A percentile compares a stretch with the other conserved stretches of the same genome.
Conservation (phyloP, 2,888 invertebrate species). For the Drosophila siamana region DNA sequence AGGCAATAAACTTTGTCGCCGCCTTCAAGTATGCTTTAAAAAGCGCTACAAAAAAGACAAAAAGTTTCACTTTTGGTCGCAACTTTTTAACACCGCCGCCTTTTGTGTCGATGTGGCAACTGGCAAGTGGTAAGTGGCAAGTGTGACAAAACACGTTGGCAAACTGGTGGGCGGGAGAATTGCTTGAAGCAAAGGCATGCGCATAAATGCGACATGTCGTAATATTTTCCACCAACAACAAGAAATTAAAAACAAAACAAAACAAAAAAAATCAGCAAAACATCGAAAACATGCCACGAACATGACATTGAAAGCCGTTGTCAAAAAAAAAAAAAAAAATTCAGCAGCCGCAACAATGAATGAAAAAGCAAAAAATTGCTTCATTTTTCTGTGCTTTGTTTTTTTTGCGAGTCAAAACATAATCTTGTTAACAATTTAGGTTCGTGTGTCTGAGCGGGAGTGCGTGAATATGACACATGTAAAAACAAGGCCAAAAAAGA, state of each 20-base stretch:
- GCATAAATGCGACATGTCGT: conserved; percentile 71
- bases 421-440: conserved; percentile 78
- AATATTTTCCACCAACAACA: conserved; percentile 68
- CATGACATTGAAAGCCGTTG: conserved; percentile 72
- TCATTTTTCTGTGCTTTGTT: conserved; percentile 5
- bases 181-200: conserved; percentile 48
- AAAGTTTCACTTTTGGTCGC: conserved; percentile 48
- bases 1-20: conserved; percentile 44
- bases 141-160: conserved; percentile 42
- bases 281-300: conserved; percentile 65
- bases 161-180: conserved; percentile 6
- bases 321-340: conserved; percentile 43
- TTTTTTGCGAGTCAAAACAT: conserved; percentile 51
- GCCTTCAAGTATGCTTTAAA: conserved; percentile 45
- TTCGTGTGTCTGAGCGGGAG: conserved; percentile 22
- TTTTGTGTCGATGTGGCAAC: conserved; percentile 44
- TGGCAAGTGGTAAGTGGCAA: too few relatives aligned
- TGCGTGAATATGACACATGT: conserved; percentile 69
- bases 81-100: conserved; percentile 43
- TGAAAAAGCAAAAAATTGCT: conserved; percentile 49
- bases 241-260: conserved; percentile 35
- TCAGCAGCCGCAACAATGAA: conserved; percentile 43
- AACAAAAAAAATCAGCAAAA: conserved; percentile 24
- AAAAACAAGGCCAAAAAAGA: conserved; percentile 33
- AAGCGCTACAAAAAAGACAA: conserved; percentile 15